These are phyloP conservation scores for Neostethus bicornis DNA, from an alignment of 2,797 vertebrate species.

Conservation along the genomic window DNA sequence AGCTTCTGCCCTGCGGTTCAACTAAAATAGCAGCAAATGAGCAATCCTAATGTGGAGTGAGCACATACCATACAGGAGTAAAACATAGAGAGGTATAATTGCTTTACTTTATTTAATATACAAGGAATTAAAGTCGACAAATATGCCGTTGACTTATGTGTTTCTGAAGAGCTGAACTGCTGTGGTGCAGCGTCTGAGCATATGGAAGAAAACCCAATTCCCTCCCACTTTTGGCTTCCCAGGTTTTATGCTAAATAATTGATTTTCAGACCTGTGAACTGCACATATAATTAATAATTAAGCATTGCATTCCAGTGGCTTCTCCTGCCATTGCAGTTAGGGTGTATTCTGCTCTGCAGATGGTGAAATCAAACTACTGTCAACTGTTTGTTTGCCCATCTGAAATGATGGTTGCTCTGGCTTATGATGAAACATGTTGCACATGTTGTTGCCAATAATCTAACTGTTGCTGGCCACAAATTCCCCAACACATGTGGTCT, in stretches of 20 bases:
- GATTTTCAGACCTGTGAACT: constrained; percentile 65
- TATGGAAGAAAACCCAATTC: constrained; percentile 40
- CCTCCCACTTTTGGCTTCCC: constrained; percentile 54
- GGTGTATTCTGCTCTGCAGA: constrained; percentile 71
- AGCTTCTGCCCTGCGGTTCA: constrained; percentile 37
- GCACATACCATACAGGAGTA: constrained; percentile 1
- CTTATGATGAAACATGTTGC: constrained; percentile 76
- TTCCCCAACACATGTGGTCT: constrained; percentile 70
- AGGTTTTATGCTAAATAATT: constrained; percentile 75
- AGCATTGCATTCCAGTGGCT: constrained; percentile 63
- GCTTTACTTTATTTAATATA: constrained; percentile 21
- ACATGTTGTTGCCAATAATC: constrained; percentile 71
- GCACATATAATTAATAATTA: constrained; percentile 72
- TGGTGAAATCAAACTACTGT: constrained; percentile 78
- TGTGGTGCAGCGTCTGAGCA: constrained; percentile 22
- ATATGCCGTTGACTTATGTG: constrained; percentile 5
- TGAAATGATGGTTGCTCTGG: constrained; percentile 77
- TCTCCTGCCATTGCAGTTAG: constrained; percentile 44
- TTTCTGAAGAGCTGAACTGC: constrained; percentile 16
- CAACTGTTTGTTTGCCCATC: constrained; percentile 80
- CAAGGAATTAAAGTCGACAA: constrained; percentile 14
- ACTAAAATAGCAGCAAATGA: constrained; percentile 28
- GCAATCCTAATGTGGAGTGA: constrained; percentile 25
- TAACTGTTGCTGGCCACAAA: constrained; percentile 72
- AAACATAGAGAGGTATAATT: constrained; percentile 5